phyloP scores from a whole-genome alignment of 2,113 vertebrate genomes.

The Platysteira castanea region DNA sequence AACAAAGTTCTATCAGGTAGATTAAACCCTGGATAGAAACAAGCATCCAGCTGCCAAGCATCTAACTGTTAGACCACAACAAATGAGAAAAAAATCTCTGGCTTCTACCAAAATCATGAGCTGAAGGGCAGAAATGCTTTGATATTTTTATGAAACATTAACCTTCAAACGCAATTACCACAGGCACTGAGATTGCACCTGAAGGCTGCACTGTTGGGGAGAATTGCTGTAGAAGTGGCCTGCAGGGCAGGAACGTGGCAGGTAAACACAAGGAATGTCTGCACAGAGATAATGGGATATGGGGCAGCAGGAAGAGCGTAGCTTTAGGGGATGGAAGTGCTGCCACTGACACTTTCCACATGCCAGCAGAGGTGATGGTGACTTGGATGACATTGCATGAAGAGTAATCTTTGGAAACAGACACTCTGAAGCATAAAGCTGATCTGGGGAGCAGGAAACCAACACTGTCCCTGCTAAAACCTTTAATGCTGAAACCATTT shows the following conservation, averaged over 20 bases:
- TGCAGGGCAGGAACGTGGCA: not conserved
- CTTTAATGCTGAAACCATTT: not conserved
- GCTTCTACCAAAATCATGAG: not conserved
- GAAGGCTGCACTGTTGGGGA: constrained; percentile 4
- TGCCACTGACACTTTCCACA: not conserved
- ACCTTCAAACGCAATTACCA: constrained; percentile 2
- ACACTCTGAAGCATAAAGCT: not conserved
- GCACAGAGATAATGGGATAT: not conserved
- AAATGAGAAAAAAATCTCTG: not conserved
- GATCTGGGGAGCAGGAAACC: not conserved
- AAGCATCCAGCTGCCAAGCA: not conserved
- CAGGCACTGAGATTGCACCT: not conserved
- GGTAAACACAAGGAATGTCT: not conserved
- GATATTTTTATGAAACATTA: constrained; percentile 21
- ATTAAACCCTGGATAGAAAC: not conserved
- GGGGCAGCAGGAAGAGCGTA: not conserved
- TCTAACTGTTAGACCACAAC: not conserved
- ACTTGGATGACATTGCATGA: not conserved
- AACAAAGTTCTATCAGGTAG: not conserved
- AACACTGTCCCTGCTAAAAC: not conserved
- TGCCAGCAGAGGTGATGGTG: not conserved
- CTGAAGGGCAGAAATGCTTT: not conserved
- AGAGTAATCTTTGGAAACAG: not conserved
- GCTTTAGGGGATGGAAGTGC: constrained; percentile 14
- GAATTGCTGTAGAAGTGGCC: not conserved